phyloP scores from a whole-genome alignment of 2,888 invertebrate species.

The Teleiodes luculella region DNA sequence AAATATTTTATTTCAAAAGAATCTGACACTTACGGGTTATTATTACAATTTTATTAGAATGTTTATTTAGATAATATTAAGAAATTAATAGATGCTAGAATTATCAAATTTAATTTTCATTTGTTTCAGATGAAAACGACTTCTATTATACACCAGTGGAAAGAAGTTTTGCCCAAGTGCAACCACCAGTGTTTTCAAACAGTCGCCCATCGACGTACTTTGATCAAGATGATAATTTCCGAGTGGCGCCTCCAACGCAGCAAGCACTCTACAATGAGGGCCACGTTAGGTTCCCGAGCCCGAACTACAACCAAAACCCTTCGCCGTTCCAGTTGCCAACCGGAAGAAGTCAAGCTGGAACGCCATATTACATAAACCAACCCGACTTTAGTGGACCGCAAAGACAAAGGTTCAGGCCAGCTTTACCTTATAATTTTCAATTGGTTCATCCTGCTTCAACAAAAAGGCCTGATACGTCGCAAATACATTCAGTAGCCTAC shows the following conservation, averaged over 20 bases:
- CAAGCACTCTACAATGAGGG: constrained; percentile 60
- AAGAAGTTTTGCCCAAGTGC: constrained; percentile 75
- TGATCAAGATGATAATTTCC: constrained; percentile 60
- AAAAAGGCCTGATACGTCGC: constrained; percentile 76
- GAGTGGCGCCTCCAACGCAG: constrained; percentile 51
- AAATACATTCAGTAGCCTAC: constrained; percentile 77
- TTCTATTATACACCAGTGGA: constrained; percentile 71
- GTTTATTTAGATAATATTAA: no score
- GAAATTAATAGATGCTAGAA: no score
- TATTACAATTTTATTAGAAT: background rate
- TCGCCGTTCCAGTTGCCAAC: constrained; percentile 71
- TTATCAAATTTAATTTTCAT: constrained; percentile 20
- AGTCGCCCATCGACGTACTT: constrained; percentile 58
- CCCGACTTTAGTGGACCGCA: constrained; percentile 60
- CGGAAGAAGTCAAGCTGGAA: constrained; percentile 67
- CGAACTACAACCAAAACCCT: constrained; percentile 72
- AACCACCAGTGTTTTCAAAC: constrained; percentile 66
- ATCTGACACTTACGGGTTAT: background rate
- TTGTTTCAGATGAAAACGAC: constrained; percentile 71
- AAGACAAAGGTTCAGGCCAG: constrained; percentile 62
- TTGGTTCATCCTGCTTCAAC: constrained; percentile 70
- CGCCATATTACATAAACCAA: constrained; percentile 70
- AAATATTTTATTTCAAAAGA: background rate
- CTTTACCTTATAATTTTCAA: constrained; percentile 67
- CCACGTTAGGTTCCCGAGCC: constrained; percentile 62